Base-by-base conservation (phyloP, 2,888 invertebrate genomes). In the Tiphia femorata region DNA sequence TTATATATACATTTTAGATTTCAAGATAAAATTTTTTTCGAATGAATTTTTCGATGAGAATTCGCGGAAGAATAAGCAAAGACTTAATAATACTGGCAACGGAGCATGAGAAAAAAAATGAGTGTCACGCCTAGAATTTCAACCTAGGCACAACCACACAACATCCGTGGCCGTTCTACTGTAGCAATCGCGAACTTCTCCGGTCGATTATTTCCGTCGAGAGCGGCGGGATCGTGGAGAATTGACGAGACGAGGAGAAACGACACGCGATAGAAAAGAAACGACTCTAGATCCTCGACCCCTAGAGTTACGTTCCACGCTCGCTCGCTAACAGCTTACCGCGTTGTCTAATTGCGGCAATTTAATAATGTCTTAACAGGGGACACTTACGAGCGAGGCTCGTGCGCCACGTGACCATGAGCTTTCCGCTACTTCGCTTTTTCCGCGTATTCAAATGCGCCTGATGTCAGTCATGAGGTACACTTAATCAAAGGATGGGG, bases 291-390 rank as follows among this genome's bases (percentile, higher is more conserved):
- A 62, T 69, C 58, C 49, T 69, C 69, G 59, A 67, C 62, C 58
- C 60, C 54, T 44, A 33, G 52, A 50, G 53, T 65, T 53, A 47
- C 57, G 56, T 49, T 64, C 42, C 61, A 38, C 37, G n/a, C 48
- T 63, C 53, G 56, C 68, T n/a, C n/a, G 58, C 16, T 38, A 52
- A 56, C 57, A 43, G 54, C 47, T 56, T 43, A 48, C 42, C 47
- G 58, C 59, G 58, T 57, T 58, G 67, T 59, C 58, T 70, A 67
- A 70, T 70, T 70, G 67, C 54, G 70, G 43, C 70, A 70, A 70
- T 70, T 70, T 70, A 70, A 70, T 70, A 70, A 70, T 57, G 61
- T 58, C 50, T 60, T 70, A 69, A 70, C 64, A n/a, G n/a, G 52
- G 64, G 33, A 51, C 51, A 55, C 60, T 48, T 51, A 49, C 49